These are phyloP conservation scores for Chymomyza fuscimana DNA, from an alignment of 2,888 invertebrate species.

Conservation along the genomic window DNA sequence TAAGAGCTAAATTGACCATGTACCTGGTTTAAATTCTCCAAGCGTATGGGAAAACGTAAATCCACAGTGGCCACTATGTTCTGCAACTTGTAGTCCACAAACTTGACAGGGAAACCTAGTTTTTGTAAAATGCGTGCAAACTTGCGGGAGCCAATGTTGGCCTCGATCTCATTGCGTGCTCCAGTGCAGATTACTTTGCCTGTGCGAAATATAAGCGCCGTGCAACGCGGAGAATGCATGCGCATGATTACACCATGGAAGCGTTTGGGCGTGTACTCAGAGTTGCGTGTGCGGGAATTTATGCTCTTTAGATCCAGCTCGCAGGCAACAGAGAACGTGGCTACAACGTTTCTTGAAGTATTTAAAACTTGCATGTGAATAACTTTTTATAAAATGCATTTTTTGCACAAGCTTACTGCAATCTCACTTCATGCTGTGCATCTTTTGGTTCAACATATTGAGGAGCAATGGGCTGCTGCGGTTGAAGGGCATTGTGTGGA, in stretches of 20 bases:
- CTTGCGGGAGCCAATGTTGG: constrained; percentile 88
- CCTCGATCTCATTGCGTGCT: constrained; percentile 88
- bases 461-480: constrained; percentile 80
- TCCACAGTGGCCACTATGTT: constrained; percentile 89
- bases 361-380: background rate
- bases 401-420: constrained; percentile 81
- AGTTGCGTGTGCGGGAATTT: constrained; percentile 89
- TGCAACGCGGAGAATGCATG: constrained; percentile 88
- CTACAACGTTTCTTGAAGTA: constrained; percentile 86
- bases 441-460: constrained; percentile 81
- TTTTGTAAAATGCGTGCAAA: constrained; percentile 91
- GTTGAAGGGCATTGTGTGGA: constrained; percentile 69
- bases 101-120: constrained; percentile 88
- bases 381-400: background rate
- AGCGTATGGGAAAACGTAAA: constrained; percentile 86
- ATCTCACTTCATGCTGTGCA: constrained; percentile 83
- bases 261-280: constrained; percentile 90
- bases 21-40: constrained; percentile 87
- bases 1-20: constrained; percentile 92
- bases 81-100: constrained; percentile 88
- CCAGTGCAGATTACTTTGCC: constrained; percentile 92
- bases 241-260: constrained; percentile 92
- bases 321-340: constrained; percentile 88
- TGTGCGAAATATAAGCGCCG: constrained; percentile 86
- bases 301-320: constrained; percentile 87